Percentiles rank a stretch among this genome's conserved stretches.
Evolutionary conservation across 2,888 invertebrate species (phyloP).

Genomic region (Nezara viridula): DNA sequence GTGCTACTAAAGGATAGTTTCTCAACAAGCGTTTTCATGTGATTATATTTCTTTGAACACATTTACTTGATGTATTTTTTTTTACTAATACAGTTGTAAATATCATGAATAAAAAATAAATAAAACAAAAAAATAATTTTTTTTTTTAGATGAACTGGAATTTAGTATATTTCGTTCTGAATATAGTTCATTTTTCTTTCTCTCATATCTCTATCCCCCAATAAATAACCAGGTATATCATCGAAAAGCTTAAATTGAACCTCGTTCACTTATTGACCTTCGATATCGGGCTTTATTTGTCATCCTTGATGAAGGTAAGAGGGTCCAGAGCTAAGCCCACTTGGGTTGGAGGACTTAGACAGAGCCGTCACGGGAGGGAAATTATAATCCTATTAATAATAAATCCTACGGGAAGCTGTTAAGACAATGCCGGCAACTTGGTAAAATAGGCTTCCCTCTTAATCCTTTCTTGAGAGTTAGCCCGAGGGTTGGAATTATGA

Average conservation of each 20-base stretch:
- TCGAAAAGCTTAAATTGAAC: neutral
- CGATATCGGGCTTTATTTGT: neutral
- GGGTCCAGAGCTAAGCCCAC: slow-evolving; percentile 32
- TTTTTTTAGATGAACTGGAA: no score
- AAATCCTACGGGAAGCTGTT: slow-evolving; percentile 55
- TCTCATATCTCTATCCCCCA: no score
- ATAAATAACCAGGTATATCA: neutral
- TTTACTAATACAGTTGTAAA: no score
- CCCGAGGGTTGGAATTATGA: slow-evolving; percentile 32
- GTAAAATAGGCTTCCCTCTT: slow-evolving; percentile 52
- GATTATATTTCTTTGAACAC: no score
- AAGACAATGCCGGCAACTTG: slow-evolving; percentile 58
- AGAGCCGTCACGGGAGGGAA: slow-evolving; percentile 42
- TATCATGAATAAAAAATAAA: no score
- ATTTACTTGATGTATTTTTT: no score
- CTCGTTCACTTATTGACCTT: neutral
- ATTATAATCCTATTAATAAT: slow-evolving; percentile 60
- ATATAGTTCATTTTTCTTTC: no score
- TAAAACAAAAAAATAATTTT: no score
- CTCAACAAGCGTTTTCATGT: no score
- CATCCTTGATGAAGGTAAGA: neutral
- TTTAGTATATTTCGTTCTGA: no score
- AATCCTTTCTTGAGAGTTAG: slow-evolving; percentile 59
- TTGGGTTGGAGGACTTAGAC: slow-evolving; percentile 29
- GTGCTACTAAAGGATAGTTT: no score